Evolutionary conservation across 1,140 invertebrate genomes (phyloP).

Genomic region (Temnothorax longispinosus): DNA sequence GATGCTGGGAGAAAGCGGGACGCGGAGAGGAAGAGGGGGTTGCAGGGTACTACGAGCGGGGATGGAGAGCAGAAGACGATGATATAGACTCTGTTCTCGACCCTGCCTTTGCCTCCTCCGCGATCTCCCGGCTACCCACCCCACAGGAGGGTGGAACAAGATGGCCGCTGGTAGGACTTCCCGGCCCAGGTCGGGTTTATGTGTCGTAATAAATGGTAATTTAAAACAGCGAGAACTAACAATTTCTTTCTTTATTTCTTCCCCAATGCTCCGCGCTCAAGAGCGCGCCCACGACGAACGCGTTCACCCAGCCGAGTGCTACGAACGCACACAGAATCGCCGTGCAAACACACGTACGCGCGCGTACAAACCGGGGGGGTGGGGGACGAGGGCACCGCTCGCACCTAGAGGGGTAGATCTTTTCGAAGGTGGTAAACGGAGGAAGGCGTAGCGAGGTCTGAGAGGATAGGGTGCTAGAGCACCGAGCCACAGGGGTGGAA

Average conservation of each 20-base stretch:
- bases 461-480: slow-evolving; percentile 48
- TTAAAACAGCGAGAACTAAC: slow-evolving; percentile 87
- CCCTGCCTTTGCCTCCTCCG: slow-evolving; percentile 33
- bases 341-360: slow-evolving; percentile 61
- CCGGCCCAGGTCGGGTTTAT: slow-evolving; percentile 81
- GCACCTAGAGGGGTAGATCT: slow-evolving; percentile 66
- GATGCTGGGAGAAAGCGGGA: slow-evolving; percentile 11
- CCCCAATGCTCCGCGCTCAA: slow-evolving; percentile 69
- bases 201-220: slow-evolving; percentile 86
- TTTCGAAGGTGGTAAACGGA: slow-evolving; percentile 64
- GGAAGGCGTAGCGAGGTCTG: slow-evolving; percentile 29
- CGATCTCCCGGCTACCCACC: slow-evolving; percentile 29
- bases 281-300: slow-evolving; percentile 46
- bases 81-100: slow-evolving; percentile 72
- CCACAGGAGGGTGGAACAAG: slow-evolving; percentile 79
- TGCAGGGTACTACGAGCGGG: not conserved
- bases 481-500: slow-evolving; percentile 40
- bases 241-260: slow-evolving; percentile 86
- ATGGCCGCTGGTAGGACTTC: slow-evolving; percentile 83
- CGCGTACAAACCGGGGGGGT: not conserved
- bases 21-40: not conserved
- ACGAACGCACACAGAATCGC: slow-evolving; percentile 16
- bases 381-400: slow-evolving; percentile 1
- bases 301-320: slow-evolving; percentile 33
- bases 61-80: slow-evolving; percentile 68